Evolutionary conservation across 2,113 vertebrate species (phyloP), one percentile per base, ranked within the genome.

Genomic region (Eurypyga helias): DNA sequence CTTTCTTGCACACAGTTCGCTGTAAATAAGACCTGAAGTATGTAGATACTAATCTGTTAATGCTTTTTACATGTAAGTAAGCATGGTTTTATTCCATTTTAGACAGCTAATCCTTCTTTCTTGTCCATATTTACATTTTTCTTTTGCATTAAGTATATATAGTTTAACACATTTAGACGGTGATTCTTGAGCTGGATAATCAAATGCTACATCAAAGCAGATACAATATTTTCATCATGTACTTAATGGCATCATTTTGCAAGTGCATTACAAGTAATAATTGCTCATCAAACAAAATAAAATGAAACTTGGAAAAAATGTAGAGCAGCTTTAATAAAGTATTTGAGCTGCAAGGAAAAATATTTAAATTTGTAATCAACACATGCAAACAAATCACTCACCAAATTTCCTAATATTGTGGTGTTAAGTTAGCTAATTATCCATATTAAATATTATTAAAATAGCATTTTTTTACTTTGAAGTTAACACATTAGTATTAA

Each of bases 381-480:
- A 45, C 91, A 81, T 67, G 72, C 77, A 91, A 66, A 81, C 24
- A 72, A 69, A 93, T 96, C 83, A 76, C 76, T 94, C 5, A 5
- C 75, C 57, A 91, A 69, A 90, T 76, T 77, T 94, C 86, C 78
- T 86, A 97, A 87, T 89, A 72, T 57, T 89, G 65, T 90, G 84
- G 81, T 72, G 51, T 4, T 83, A 85, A 82, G 78, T 81, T 70
- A 92, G 77, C 80, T 92, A 89, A 91, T 95, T 82, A 93, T 52
- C 49, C 46, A 83, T 93, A 86, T 75, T 67, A 96, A 83, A 92
- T 81, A 45, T 91, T 85, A 91, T 94, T 96, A 93, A 96, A 96
- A 90, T 57, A 57, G 3, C 19, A 57, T 38, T 70, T 90, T 88
- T 87, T 89, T 55, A 33, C 78, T 97, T 91, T 97, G 95, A 96